phyloP scores from a whole-genome alignment of 2,797 vertebrate genomes.

The Microctenopoma lineatum region DNA sequence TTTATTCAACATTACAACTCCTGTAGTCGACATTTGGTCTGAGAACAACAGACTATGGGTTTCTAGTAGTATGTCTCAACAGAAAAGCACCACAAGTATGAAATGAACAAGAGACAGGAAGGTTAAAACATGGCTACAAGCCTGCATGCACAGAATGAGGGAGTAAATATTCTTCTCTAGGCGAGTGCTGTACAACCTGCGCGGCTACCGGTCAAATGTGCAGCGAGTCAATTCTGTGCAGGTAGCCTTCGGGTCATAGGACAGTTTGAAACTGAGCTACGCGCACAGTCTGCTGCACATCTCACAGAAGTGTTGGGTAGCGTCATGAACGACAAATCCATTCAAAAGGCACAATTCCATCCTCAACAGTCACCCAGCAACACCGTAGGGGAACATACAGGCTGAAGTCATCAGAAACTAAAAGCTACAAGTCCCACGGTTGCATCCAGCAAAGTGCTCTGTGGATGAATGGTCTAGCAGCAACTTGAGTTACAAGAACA shows the following conservation, averaged over 20 bases:
- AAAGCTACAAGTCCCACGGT: slow-evolving; percentile 71
- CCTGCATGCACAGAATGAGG: slow-evolving; percentile 80
- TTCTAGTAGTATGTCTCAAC: slow-evolving; percentile 73
- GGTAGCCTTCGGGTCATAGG: slow-evolving; percentile 55
- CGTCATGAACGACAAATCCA: slow-evolving; percentile 71
- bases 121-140: slow-evolving; percentile 79
- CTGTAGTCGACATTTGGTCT: slow-evolving; percentile 79
- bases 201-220: slow-evolving; percentile 61
- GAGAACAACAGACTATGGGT: slow-evolving; percentile 77
- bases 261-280: slow-evolving; percentile 60
- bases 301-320: slow-evolving; percentile 68
- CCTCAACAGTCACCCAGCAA: slow-evolving; percentile 76
- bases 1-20: slow-evolving; percentile 84
- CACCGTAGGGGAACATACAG: slow-evolving; percentile 66
- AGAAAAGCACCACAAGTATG: slow-evolving; percentile 79
- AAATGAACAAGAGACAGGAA: slow-evolving; percentile 76
- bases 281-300: slow-evolving; percentile 61
- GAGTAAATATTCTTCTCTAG: slow-evolving; percentile 68
- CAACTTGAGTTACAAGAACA: slow-evolving; percentile 69
- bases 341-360: slow-evolving; percentile 81
- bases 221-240: slow-evolving; percentile 62
- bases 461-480: slow-evolving; percentile 74
- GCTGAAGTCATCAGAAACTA: slow-evolving; percentile 70
- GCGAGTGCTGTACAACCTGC: slow-evolving; percentile 72
- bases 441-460: slow-evolving; percentile 74